phyloP scores from a whole-genome alignment of 23 tunicate genomes.

The Corella eumyota region DNA sequence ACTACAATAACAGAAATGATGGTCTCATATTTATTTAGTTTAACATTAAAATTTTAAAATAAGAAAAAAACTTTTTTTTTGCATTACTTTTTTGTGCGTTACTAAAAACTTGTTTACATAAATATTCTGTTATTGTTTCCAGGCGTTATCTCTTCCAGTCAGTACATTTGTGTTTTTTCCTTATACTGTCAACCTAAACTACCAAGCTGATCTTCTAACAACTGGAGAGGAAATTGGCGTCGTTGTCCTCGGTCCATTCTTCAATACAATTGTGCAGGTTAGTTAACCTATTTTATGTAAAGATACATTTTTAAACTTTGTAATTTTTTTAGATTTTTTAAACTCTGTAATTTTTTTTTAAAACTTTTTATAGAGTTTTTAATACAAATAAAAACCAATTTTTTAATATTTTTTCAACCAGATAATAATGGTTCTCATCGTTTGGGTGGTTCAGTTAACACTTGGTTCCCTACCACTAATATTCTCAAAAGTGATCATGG shows the following conservation, averaged over 20 bases:
- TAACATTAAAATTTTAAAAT: too few species aligned
- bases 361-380: background rate
- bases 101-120: too few species aligned
- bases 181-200: conserved; percentile 88
- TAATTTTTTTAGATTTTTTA: background rate
- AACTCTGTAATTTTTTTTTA: background rate
- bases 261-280: conserved; percentile 70
- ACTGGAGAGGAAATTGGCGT: conserved; percentile 82
- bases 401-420: conserved; percentile 2
- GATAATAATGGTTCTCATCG: conserved; percentile 64
- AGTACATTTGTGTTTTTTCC: conserved; percentile 81
- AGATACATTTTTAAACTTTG: background rate
- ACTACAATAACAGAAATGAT: too few species aligned
- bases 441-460: conserved; percentile 54
- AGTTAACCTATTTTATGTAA: background rate
- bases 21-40: too few species aligned
- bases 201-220: conserved; percentile 71
- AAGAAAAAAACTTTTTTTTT: too few species aligned
- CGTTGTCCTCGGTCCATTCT: conserved; percentile 78
- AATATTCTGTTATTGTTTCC: too few species aligned
- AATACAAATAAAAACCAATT: background rate
- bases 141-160: conserved; percentile 76
- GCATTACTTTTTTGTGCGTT: too few species aligned
- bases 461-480: conserved; percentile 68
- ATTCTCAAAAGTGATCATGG: conserved; percentile 78